Evolutionary conservation across 2,888 invertebrate genomes (phyloP).

Genomic region (Brenthis daphne): DNA sequence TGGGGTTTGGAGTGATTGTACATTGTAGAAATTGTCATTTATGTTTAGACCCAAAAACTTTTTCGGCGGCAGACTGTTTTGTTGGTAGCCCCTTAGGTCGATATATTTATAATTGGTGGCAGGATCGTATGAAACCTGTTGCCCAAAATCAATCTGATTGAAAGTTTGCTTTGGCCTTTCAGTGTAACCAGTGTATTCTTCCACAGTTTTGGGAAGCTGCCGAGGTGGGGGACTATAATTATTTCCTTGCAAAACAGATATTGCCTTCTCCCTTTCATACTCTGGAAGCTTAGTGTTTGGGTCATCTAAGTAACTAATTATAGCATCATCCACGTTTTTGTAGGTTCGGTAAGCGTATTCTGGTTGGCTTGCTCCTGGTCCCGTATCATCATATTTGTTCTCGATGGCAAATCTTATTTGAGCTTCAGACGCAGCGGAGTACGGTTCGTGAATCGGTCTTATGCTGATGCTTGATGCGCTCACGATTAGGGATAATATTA

Average conservation of each 20-base stretch:
- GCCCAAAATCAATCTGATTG: slow-evolving; percentile 11
- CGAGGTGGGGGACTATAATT: slow-evolving; percentile 32
- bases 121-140: slow-evolving; percentile 28
- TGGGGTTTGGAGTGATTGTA: slow-evolving; percentile 50
- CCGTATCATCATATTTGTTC: slow-evolving; percentile 75
- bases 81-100: slow-evolving; percentile 27
- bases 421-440: slow-evolving; percentile 63
- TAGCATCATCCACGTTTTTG: slow-evolving; percentile 63
- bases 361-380: slow-evolving; percentile 65
- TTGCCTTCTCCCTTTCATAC: slow-evolving; percentile 54
- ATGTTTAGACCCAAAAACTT: slow-evolving; percentile 18
- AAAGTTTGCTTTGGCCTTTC: slow-evolving; percentile 28
- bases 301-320: slow-evolving; percentile 64
- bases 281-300: slow-evolving; percentile 70
- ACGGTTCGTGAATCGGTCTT: slow-evolving; percentile 13
- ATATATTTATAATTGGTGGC: slow-evolving; percentile 30
- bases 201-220: slow-evolving; percentile 49
- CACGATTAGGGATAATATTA: slow-evolving; percentile 28
- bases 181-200: slow-evolving; percentile 49
- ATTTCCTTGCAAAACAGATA: slow-evolving; percentile 33
- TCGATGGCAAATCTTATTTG: slow-evolving; percentile 72
- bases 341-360: slow-evolving; percentile 66
- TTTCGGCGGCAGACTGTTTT: slow-evolving; percentile 31
- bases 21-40: slow-evolving; percentile 46
- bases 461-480: slow-evolving; percentile 17